Conservation (phyloP, 1,140 invertebrate genomes). For the Fopius arisanus region DNA sequence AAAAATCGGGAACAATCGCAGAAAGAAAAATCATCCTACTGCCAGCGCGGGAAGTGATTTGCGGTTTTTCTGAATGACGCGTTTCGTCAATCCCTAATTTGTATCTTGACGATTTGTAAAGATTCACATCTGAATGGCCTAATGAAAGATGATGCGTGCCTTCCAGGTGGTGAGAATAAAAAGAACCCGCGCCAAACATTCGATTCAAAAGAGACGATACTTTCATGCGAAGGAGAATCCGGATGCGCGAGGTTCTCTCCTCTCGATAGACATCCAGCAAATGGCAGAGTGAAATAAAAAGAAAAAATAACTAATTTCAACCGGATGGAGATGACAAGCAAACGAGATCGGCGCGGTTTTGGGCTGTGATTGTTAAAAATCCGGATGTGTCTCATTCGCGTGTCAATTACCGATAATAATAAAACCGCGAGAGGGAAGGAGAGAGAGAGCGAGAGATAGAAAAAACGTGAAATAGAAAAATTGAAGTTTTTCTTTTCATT, state of each 20-base stretch:
- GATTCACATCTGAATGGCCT: neutral
- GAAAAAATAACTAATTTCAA: neutral
- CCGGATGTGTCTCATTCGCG: neutral
- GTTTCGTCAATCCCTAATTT: constrained; percentile 46
- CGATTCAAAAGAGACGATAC: too few relatives aligned
- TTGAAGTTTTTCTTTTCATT: too few relatives aligned
- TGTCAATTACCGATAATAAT: neutral
- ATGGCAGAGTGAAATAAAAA: neutral
- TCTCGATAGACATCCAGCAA: neutral
- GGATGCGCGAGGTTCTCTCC: neutral
- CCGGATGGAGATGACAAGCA: neutral
- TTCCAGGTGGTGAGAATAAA: neutral
- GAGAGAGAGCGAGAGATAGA: too few relatives aligned
- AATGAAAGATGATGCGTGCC: neutral
- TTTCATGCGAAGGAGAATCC: neutral
- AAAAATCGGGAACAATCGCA: neutral
- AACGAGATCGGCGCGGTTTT: constrained; percentile 8
- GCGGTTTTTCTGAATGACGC: constrained; percentile 46
- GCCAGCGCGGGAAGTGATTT: constrained; percentile 46
- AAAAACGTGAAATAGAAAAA: too few relatives aligned
- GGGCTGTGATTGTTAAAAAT: neutral
- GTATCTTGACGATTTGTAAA: constrained; percentile 41
- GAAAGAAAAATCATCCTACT: constrained; percentile 9
- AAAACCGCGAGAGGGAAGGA: too few relatives aligned
- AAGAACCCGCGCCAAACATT: too few relatives aligned